Percentiles rank a stretch among this genome's conserved stretches.
Conservation (phyloP, 2,888 invertebrate genomes). For the Drosophila colorata region DNA sequence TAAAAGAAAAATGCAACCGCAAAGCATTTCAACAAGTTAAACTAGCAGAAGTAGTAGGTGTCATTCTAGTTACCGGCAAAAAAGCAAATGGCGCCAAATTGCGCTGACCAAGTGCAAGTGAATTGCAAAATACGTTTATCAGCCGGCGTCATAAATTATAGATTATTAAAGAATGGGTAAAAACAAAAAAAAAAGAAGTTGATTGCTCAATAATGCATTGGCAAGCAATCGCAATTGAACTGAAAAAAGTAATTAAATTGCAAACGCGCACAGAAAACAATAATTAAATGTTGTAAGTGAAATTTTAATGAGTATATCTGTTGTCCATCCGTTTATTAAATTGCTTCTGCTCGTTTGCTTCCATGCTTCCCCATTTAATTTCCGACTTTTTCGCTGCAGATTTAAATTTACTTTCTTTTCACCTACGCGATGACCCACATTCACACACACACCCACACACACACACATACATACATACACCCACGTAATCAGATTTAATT, state of each 20-base stretch:
- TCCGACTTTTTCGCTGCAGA: conserved; percentile 37
- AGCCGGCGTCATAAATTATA: not conserved
- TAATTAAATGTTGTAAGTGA: conserved; percentile 31
- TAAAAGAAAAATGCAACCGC: too few relatives aligned
- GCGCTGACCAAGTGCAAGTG: not conserved
- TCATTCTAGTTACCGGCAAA: not conserved
- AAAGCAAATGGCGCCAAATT: not conserved
- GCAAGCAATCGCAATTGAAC: not conserved
- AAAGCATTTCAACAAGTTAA: not conserved
- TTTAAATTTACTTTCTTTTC: conserved; percentile 27
- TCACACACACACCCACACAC: conserved; percentile 9
- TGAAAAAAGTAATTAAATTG: conserved; percentile 7
- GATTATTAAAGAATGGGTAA: not conserved
- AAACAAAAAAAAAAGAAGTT: not conserved
- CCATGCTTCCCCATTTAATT: conserved; percentile 46
- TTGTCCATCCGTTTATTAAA: conserved; percentile 1
- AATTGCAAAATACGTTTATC: not conserved
- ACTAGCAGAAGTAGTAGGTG: not conserved
- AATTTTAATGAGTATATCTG: conserved; percentile 30
- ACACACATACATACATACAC: conserved; percentile 10
- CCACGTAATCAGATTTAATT: conserved; percentile 3
- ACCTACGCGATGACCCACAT: conserved; percentile 41
- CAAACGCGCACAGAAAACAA: conserved; percentile 12
- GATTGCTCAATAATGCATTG: conserved; percentile 7
- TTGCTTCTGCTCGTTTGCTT: not conserved